Percentiles rank a stretch among this genome's conserved stretches.
These are phyloP conservation scores for Macrosiphum euphorbiae DNA, from an alignment of 2,888 invertebrate genomes.

Conservation along the genomic window DNA sequence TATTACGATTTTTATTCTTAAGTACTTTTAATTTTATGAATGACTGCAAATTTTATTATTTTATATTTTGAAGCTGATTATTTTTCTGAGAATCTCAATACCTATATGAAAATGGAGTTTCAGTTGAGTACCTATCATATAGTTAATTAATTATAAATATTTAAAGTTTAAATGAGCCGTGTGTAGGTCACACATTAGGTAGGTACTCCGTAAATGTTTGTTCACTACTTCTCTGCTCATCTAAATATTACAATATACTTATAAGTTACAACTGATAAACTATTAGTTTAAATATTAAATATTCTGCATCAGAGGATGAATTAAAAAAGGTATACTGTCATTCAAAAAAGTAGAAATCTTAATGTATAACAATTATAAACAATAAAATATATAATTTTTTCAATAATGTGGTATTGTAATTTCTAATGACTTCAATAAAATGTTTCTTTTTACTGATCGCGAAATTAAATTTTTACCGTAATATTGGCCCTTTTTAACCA, in stretches of 20 bases:
- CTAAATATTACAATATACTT: no score
- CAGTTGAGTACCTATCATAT: no score
- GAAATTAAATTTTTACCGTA: no score
- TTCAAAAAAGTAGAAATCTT: neutral
- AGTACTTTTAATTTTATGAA: no score
- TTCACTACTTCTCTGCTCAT: no score
- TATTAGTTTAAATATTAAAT: neutral
- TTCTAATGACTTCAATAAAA: neutral
- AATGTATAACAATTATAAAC: neutral
- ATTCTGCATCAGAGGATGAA: neutral
- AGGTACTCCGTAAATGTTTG: no score
- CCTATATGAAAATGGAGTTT: no score
- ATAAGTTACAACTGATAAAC: neutral
- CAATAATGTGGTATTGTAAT: neutral
- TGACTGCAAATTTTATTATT: no score
- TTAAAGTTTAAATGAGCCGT: neutral
- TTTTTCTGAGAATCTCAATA: no score
- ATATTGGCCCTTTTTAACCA: neutral
- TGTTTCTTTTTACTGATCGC: no score
- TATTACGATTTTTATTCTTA: neutral
- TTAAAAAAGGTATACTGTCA: neutral
- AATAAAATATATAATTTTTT: neutral
- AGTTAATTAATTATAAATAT: neutral
- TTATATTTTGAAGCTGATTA: no score
- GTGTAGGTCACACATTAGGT: no score